Base-by-base conservation (phyloP, 2,113 vertebrate species). In the Chamaea fasciata region DNA sequence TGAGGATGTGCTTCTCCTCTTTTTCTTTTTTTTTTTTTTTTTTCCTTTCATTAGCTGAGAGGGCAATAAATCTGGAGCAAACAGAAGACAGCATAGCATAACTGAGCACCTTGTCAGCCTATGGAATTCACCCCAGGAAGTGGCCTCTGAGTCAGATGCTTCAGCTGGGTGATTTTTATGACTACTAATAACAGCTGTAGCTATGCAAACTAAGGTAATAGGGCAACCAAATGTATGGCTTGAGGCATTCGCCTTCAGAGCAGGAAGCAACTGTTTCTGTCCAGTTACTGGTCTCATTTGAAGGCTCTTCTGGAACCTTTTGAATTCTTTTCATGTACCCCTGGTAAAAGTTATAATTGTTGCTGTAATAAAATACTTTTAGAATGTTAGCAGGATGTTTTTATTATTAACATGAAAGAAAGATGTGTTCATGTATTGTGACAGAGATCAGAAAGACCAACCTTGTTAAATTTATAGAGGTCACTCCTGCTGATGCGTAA, bases 141-240 rank as follows among this genome's bases (percentile, higher is more conserved):
- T 80, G 75, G 73, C 95, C 77, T 96, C 90, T 7, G 69, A 96
- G 96, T 96, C 88, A 97, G 91, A 94, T 21, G 65, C 88, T 96
- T 89, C 78, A 95, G 92, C n/a, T 95, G 88, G 96, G 83, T 95
- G 95, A 96, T 97, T 98, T 96, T 98, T 98, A 97, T 97, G 93
- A 91, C 94, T 83, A 37, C 85, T 97, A 97, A 92, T 97, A 97
- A 96, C 94, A 96, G 94, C 92, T 97, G 94, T 96, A 97, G 95
- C 88, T 95, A 84, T 97, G 93, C 94, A 97, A 98, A 94, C 95
- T 89, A 83, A 94, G 91, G 91, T 97, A 97, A 91, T 76, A 80
- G 90, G 83, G 92, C 91, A 95, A 94, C 94, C 83, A 95, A 92
- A 94, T 57, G 14, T 87, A 35, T 92, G 69, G 68, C 90, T 87